Evolutionary conservation across 2,888 invertebrate species (phyloP), one percentile per base, ranked within the genome.

Genomic region (Leptopterna dolabrata): DNA sequence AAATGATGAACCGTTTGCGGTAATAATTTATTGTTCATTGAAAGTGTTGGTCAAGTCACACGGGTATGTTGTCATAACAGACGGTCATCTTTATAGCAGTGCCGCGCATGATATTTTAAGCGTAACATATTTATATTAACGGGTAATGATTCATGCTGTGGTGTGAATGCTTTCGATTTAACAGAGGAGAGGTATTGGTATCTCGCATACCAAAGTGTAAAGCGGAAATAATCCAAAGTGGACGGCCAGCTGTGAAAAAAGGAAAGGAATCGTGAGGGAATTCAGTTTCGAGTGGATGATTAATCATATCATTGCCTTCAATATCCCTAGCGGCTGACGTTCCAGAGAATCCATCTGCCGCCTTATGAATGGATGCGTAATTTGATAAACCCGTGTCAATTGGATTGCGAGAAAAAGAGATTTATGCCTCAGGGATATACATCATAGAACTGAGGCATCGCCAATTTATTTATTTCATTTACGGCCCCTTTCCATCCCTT

Each of bases 371-470:
- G 73, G 73, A 30, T 73, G 14, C 29, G 30, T 36, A 73, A 73
- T 73, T 73, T 30, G 73, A 73, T 41, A 73, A 30, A 24, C 11
- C 9, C 36, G 13, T 73, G 73, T 73, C 73, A 73, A 73, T 73
- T 73, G 36, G 36, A 73, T 73, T 30, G 36, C 73, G 73, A 41
- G 73, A 41, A 73, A 36, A 73, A 73, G n/a, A 73, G 73, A 30
- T 73, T 73, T 24, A 27, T 24, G 27, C 63, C 63, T 63, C 63
- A 13, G 27, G 24, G 63, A 19, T 11, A 24, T 24, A 63, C 7
- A 27, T 24, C 63, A 63, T 27, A 63, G 19, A 27, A 24, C 63
- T 24, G 9, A 19, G 63, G 63, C 19, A 27, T 63, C 63, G 24
- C 63, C 63, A 19, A 63, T 63, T 63, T 63, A n/a, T n/a, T 16